phyloP scores from a whole-genome alignment of 2,113 vertebrate species.

The Isichthys henryi region DNA sequence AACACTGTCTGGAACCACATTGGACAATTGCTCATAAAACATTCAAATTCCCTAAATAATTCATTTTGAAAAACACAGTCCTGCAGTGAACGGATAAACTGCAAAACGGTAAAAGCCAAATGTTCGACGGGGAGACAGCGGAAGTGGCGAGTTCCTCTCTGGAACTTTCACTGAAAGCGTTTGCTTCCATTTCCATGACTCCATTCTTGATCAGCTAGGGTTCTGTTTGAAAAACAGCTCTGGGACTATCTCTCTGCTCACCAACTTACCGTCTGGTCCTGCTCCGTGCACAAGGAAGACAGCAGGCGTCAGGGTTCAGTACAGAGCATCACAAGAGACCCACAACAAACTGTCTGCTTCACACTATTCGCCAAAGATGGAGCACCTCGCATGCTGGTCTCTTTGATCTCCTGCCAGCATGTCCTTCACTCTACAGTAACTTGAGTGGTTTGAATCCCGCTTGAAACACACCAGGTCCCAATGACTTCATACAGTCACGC shows the following conservation, averaged over 20 bases:
- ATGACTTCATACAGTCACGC: background rate
- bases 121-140: background rate
- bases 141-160: background rate
- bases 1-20: background rate
- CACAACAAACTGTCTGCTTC: background rate
- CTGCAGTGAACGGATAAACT: background rate
- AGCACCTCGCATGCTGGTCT: background rate
- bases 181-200: background rate
- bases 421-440: background rate
- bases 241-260: background rate
- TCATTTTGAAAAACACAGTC: background rate
- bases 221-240: background rate
- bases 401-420: background rate
- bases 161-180: too few relatives aligned
- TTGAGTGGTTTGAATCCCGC: background rate
- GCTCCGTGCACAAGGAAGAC: conserved; percentile 28
- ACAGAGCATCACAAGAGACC: background rate
- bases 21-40: background rate
- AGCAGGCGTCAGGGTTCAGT: conserved; percentile 17
- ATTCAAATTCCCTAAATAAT: background rate
- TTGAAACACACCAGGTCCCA: background rate
- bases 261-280: conserved; percentile 29
- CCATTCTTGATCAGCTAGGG: background rate
- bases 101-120: background rate
- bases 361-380: background rate